These are phyloP conservation scores for Nannoperca australis DNA, from an alignment of 2,797 vertebrate genomes.

Conservation along the genomic window DNA sequence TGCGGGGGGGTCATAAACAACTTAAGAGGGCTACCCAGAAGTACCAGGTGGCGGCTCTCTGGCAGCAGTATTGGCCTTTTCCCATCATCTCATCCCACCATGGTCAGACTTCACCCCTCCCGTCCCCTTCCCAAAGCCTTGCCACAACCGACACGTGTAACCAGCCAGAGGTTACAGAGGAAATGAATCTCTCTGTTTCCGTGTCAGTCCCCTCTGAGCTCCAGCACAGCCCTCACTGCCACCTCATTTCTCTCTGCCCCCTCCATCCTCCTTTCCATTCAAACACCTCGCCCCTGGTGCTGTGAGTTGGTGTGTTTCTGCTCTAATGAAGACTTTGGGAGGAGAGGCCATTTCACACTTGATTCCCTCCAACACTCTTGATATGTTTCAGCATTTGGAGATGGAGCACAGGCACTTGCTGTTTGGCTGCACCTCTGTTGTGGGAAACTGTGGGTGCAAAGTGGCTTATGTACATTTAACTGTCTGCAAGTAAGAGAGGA, in stretches of 20 bases:
- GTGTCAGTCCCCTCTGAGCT: conserved; percentile 61
- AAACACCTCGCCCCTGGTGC: conserved; percentile 58
- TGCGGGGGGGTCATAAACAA: conserved; percentile 47
- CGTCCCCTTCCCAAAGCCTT: conserved; percentile 46
- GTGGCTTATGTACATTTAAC: conserved; percentile 22
- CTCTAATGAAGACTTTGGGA: conserved; percentile 82
- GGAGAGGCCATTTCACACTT: conserved; percentile 84
- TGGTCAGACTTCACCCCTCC: conserved; percentile 28
- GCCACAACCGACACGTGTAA: conserved; percentile 77
- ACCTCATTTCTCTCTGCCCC: conserved; percentile 58
- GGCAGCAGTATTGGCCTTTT: conserved; percentile 53
- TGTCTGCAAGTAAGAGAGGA: conserved; percentile 9
- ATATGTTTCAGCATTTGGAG: conserved; percentile 67
- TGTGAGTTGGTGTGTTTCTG: conserved; percentile 65
- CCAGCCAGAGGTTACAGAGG: conserved; percentile 77
- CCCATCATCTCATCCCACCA: conserved; percentile 37
- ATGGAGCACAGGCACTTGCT: conserved; percentile 27
- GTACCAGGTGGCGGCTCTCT: conserved; percentile 54
- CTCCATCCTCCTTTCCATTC: conserved; percentile 59
- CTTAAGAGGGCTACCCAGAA: conserved; percentile 33
- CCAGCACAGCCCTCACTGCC: conserved; percentile 28
- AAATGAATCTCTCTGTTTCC: conserved; percentile 78
- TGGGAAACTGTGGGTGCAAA: conserved; percentile 37
- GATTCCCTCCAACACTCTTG: conserved; percentile 76
- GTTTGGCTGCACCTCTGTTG: conserved; percentile 42